phyloP scores from a whole-genome alignment of 2,888 invertebrate species.

The Digitonthophagus gazella region DNA sequence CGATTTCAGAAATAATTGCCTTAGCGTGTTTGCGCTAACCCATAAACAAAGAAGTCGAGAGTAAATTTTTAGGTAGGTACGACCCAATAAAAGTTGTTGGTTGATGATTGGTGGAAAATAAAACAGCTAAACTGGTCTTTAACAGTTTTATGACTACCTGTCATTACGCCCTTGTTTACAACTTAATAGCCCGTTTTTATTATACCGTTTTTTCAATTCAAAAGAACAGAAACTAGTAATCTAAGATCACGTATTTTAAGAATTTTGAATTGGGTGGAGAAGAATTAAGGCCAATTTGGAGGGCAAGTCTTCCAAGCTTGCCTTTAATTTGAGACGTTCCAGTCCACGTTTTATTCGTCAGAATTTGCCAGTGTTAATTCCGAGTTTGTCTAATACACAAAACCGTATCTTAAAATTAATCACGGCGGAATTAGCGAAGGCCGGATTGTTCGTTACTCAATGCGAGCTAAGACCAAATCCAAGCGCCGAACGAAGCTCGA shows the following conservation, averaged over 20 bases:
- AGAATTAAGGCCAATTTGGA: neutral
- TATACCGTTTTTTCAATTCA: neutral
- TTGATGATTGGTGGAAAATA: neutral
- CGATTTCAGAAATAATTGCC: neutral
- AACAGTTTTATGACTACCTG: neutral
- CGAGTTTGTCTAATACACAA: constrained; percentile 11
- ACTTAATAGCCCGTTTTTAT: neutral
- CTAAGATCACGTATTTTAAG: too few species aligned
- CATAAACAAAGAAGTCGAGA: neutral
- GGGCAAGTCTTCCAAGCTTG: too few species aligned
- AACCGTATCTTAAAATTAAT: constrained; percentile 17
- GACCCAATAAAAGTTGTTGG: neutral
- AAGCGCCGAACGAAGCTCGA: too few species aligned
- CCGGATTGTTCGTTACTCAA: constrained; percentile 5
- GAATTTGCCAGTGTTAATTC: neutral
- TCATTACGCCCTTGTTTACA: neutral
- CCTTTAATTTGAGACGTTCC: too few species aligned
- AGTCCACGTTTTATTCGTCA: neutral
- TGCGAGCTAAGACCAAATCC: neutral
- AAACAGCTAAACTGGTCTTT: neutral
- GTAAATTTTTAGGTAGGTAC: neutral
- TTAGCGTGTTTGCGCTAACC: neutral
- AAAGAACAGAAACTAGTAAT: neutral
- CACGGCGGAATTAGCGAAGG: constrained; percentile 13
- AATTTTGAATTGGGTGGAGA: too few species aligned